Percentiles rank a stretch among this genome's conserved stretches.
These are phyloP conservation scores for Orestias chungarensis DNA, from an alignment of 2,797 vertebrate species.

Conservation along the genomic window DNA sequence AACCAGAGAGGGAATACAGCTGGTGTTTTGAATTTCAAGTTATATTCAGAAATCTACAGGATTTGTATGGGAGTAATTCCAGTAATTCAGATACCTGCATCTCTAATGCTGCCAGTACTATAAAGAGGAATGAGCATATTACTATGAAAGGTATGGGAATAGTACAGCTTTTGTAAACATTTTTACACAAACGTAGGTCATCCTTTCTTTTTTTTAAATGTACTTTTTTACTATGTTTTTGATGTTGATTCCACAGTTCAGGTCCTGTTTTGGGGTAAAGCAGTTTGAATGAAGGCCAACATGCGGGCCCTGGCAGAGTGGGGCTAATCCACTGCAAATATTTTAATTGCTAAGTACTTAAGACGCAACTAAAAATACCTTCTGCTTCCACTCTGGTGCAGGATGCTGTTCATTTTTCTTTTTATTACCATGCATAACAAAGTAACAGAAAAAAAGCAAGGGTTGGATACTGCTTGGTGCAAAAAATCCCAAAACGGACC, in stretches of 20 bases:
- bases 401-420: too few species aligned
- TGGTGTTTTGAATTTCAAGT: slow-evolving; percentile 41
- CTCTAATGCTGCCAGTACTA: background rate
- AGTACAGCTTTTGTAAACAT: too few species aligned
- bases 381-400: background rate
- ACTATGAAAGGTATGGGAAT: background rate
- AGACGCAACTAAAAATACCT: background rate
- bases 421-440: too few species aligned
- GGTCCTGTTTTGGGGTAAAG: background rate
- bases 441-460: too few species aligned
- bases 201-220: too few species aligned
- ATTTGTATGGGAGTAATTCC: slow-evolving; percentile 5
- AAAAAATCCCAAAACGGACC: too few species aligned
- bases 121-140: background rate
- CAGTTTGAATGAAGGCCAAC: background rate
- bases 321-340: background rate
- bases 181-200: too few species aligned
- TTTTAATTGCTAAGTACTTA: background rate
- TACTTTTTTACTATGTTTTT: too few species aligned
- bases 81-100: slow-evolving; percentile 2
- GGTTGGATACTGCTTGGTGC: too few species aligned
- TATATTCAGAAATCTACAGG: slow-evolving; percentile 17
- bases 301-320: background rate
- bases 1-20: slow-evolving; percentile 18
- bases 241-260: background rate